A percentile compares a stretch with the other conserved stretches of the same genome.
These are phyloP conservation scores for Microctonus brassicae DNA, from an alignment of 2,888 invertebrate species.

Conservation along the genomic window DNA sequence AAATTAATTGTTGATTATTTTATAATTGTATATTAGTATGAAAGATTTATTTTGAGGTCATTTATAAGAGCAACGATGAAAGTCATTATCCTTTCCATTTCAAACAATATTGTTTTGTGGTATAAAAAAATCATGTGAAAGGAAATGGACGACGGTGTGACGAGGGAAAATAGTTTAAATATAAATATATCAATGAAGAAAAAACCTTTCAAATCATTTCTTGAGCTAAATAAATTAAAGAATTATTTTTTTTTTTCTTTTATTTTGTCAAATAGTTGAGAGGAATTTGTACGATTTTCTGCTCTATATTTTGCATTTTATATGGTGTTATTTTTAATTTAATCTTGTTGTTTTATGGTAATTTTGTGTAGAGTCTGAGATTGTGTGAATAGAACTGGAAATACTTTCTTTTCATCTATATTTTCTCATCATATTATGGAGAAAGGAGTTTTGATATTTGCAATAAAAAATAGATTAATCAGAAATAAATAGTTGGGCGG, in stretches of 20 bases:
- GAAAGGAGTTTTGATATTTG: not conserved
- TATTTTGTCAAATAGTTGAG: no score
- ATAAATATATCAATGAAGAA: not conserved
- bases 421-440: constrained; percentile 1
- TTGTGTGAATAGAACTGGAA: not conserved
- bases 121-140: constrained; percentile 21
- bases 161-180: not conserved
- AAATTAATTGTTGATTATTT: constrained; percentile 18
- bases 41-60: not conserved
- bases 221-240: not conserved
- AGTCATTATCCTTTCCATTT: constrained; percentile 23
- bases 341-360: not conserved
- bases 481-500: not conserved
- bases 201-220: not conserved
- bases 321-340: not conserved
- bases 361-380: not conserved
- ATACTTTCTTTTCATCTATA: not conserved
- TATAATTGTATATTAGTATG: not conserved
- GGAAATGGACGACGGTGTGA: not conserved
- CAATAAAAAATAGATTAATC: not conserved
- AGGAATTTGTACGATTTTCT: no score
- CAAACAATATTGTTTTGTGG: not conserved
- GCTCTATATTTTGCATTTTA: not conserved
- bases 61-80: not conserved
- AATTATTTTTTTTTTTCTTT: not conserved